Base-by-base conservation (phyloP, 2,113 vertebrate genomes). In the Dendrocopos noguchii region DNA sequence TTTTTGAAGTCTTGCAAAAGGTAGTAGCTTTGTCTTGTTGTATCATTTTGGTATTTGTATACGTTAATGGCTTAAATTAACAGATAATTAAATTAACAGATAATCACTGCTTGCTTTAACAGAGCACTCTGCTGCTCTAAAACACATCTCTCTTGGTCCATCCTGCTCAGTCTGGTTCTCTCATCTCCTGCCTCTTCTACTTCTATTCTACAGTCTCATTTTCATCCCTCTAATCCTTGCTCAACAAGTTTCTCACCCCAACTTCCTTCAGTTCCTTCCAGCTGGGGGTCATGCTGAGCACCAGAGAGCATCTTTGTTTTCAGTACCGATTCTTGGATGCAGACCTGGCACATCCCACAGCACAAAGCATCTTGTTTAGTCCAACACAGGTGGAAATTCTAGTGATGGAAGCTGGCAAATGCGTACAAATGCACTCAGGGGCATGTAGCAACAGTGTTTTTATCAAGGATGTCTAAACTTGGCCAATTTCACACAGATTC, bases 301-400 rank as follows among this genome's bases (percentile, higher is more conserved):
- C 12, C 1, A 3, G 29, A 60, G 24, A 92, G 24, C 2, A 0
- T 80, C 56, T 76, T 31, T 3, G 2, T 14, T 42, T 73, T 33
- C 47, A 56, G 4, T 76, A 88, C 46, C 52, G 25, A 20, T 57
- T 19, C 21, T 18, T 36, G 65, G 36, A 50, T 88, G 52, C 60
- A 77, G 47, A 56, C 24, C 42, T 74, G 87, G 36, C 60, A 71
- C 1, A 2, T 60, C 42, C 46, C 60, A 55, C 29, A 66, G 21
- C 46, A 64, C 22, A 64, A 71, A 88, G 36, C 28, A 67, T 85
- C 59, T 87, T 73, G 27, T 87, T 92, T 55, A 70, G 68, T 86
- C 53, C 87, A 53, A 65, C 28, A 28, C 28, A 92, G 84, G 84
- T 93, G 83, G 79, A 87, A 84, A 84, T 70, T 11, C 64, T 87